Base-by-base conservation (phyloP, 2,113 vertebrate genomes). In the Salminus brasiliensis region DNA sequence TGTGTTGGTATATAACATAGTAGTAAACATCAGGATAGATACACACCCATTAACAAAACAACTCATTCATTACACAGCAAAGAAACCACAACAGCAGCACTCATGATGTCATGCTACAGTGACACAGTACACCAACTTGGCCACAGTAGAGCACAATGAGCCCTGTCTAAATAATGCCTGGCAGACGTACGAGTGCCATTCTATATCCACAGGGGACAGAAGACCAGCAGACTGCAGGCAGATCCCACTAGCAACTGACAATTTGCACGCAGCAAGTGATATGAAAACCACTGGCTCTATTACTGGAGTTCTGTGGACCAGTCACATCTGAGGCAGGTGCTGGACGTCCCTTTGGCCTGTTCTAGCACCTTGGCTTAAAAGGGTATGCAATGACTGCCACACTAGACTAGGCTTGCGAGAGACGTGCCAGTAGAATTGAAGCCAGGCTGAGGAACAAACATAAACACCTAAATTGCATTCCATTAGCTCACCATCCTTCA, bases 141-240 rank as follows among this genome's bases (percentile, higher is more conserved):
- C 67, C 72, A 25, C 47, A 65, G 39, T 74, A 55, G 62, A 67
- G 23, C 39, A 82, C 27, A 79, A 75, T 52, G 27, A 45, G 15
- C 18, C 39, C 65, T 8, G 60, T 63, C 62, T 69, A 79, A 30
- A 60, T 68, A 74, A 59, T 55, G 60, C 13, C 52, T 43, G 81
- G 82, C 69, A 79, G 66, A 43, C 34, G 55, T 32, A 72, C 16
- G 18, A 45, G 57, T 23, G 84, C 75, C 80, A 84, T 87, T 88
- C 60, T 85, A 88, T 89, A 88, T 79, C 27, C 80, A 71, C 60
- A 6, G 16, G 63, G 76, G 81, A 78, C 29, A 32, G 47, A 32
- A 76, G 78, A 74, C 18, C 67, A 57, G 32, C 77, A 76, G 83
- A 62, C 59, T 60, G 69, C 67, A 59, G 80, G 79, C 52, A 72